A percentile compares a stretch with the other conserved stretches of the same genome.
phyloP scores from a whole-genome alignment of 2,797 vertebrate species.

The Enteromius mattozi region DNA sequence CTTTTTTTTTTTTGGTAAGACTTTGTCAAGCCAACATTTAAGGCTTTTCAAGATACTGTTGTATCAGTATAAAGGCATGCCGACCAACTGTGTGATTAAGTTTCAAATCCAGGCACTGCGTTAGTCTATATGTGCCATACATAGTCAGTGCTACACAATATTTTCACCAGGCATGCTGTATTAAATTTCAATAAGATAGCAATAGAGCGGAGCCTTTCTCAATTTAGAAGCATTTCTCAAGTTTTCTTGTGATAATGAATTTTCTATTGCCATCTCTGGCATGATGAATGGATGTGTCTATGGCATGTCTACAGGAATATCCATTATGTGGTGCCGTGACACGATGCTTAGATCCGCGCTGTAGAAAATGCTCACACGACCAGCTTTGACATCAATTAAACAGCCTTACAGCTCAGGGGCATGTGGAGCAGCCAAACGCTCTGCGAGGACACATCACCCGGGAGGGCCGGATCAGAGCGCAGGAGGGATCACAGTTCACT shows the following conservation, averaged over 20 bases:
- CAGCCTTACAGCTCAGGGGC: conserved; percentile 36
- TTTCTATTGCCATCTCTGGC: conserved; percentile 39
- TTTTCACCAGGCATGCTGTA: conserved; percentile 5
- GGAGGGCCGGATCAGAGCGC: conserved; percentile 37
- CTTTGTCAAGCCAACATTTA: background rate
- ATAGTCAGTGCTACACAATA: conserved; percentile 5
- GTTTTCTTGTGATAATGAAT: conserved; percentile 37
- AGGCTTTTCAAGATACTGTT: conserved; percentile 6
- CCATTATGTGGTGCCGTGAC: conserved; percentile 32
- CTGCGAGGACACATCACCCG: conserved; percentile 39
- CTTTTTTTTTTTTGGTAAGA: background rate
- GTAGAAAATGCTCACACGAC: conserved; percentile 28
- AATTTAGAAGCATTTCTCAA: conserved; percentile 34
- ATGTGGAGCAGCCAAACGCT: conserved; percentile 37
- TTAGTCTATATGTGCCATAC: background rate
- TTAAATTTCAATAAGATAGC: conserved; percentile 30
- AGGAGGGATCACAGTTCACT: conserved; percentile 41
- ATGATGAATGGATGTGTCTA: conserved; percentile 36
- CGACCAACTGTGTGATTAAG: background rate
- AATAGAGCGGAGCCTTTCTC: conserved; percentile 6
- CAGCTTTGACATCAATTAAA: conserved; percentile 45
- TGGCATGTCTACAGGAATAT: conserved; percentile 30
- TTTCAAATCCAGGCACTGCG: background rate
- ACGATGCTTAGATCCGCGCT: background rate
- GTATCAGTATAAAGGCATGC: background rate